Evolutionary conservation across 2,113 vertebrate genomes (phyloP).

Genomic region (Oryzias curvinotus): DNA sequence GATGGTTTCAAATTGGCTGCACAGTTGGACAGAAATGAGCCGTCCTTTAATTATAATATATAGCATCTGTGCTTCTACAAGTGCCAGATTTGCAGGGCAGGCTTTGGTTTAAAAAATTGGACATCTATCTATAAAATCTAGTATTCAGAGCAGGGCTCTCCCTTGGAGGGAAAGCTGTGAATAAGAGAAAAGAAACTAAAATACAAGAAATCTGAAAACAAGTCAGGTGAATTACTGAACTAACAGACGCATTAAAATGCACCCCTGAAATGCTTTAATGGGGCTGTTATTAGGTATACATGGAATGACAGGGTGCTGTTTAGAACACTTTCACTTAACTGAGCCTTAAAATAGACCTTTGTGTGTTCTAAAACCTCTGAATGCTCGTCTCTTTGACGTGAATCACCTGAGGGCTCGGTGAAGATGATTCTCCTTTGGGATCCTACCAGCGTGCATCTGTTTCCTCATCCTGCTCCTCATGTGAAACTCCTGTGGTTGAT

Average conservation of each 20-base stretch:
- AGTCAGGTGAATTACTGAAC: background rate
- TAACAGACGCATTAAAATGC: background rate
- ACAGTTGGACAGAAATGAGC: background rate
- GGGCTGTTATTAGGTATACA: background rate
- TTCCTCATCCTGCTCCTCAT: constrained; percentile 35
- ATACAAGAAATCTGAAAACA: background rate
- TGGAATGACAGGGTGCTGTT: background rate
- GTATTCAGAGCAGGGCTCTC: no score
- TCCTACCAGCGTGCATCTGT: constrained; percentile 37
- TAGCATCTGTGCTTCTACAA: background rate
- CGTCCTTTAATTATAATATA: background rate
- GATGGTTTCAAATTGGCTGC: background rate
- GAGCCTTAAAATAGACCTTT: constrained; percentile 49
- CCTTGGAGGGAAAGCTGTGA: background rate
- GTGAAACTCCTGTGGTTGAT: constrained; percentile 49
- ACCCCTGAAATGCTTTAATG: background rate
- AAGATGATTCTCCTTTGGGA: constrained; percentile 55
- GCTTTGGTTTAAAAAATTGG: background rate
- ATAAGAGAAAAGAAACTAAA: background rate
- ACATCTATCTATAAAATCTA: background rate
- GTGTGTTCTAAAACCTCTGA: constrained; percentile 33
- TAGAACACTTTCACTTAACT: constrained; percentile 19
- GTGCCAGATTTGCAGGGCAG: background rate
- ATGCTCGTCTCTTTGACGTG: constrained; percentile 37
- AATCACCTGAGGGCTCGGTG: constrained; percentile 58